Percentiles rank a stretch among this genome's conserved stretches.
Conservation (phyloP, 2,888 invertebrate genomes). For the Meiosimyza platycephala region DNA sequence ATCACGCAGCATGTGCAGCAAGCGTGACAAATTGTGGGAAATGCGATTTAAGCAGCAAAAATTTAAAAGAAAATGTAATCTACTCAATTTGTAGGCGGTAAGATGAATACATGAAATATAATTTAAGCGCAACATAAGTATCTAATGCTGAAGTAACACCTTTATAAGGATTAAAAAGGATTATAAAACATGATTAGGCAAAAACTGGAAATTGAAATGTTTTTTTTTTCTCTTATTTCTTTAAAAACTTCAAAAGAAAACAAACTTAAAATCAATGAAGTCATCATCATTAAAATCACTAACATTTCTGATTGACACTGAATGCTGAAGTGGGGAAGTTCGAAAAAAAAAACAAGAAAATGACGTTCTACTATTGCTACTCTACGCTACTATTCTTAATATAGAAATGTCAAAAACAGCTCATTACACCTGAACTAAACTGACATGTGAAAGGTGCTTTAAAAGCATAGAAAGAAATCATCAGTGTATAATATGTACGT, state of each 20-base stretch:
- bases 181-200: constrained; percentile 16
- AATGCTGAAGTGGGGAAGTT: background rate
- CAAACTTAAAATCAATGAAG: background rate
- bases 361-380: no score
- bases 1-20: constrained; percentile 18
- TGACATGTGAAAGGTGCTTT: constrained; percentile 1
- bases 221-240: no score
- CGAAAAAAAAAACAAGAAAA: no score
- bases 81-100: background rate
- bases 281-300: background rate
- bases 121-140: background rate
- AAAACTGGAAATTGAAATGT: background rate
- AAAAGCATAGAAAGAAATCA: background rate
- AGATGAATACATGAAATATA: background rate
- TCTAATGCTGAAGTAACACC: background rate
- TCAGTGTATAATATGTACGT: background rate
- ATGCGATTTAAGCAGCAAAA: background rate
- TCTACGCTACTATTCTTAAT: background rate
- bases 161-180: constrained; percentile 11
- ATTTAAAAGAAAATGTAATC: background rate
- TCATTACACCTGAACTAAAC: constrained; percentile 6
- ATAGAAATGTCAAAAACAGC: background rate
- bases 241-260: background rate
- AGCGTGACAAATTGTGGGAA: constrained; percentile 24
- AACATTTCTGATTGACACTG: background rate